Conservation (phyloP, 1,140 invertebrate species). For the Drosophila cardini region DNA sequence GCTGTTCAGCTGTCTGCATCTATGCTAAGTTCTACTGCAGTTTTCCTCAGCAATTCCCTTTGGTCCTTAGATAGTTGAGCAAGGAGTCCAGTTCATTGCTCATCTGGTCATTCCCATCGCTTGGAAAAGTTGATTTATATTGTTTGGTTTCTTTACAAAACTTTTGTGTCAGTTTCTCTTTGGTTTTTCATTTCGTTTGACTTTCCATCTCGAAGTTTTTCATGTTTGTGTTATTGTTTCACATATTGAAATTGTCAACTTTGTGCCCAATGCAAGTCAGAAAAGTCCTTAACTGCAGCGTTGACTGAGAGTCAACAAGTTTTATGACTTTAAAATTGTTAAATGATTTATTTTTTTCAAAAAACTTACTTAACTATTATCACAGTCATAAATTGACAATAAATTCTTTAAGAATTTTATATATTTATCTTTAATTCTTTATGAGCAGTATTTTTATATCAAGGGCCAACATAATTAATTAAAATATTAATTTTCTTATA, state of each 20-base stretch:
- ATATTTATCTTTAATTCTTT: not conserved
- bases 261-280: constrained; percentile 1
- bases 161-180: constrained; percentile 56
- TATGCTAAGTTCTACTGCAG: constrained; percentile 7
- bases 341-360: constrained; percentile 27
- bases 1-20: constrained; percentile 3
- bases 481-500: too few relatives aligned
- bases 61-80: constrained; percentile 4
- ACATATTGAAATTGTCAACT: constrained; percentile 45
- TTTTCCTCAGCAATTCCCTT: not conserved
- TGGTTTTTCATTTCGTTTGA: constrained; percentile 56
- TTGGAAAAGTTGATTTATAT: constrained; percentile 63
- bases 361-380: constrained; percentile 1
- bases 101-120: constrained; percentile 19
- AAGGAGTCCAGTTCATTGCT: constrained; percentile 35
- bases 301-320: constrained; percentile 18
- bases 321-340: constrained; percentile 41
- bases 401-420: not conserved
- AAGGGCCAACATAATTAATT: too few relatives aligned
- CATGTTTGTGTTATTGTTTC: constrained; percentile 39
- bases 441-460: too few relatives aligned
- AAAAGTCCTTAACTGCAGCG: constrained; percentile 25
- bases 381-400: constrained; percentile 10
- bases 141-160: constrained; percentile 55
- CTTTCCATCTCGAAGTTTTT: constrained; percentile 32